Base-by-base conservation (phyloP, 2,797 vertebrate species). In the Macrochelys suwanniensis region DNA sequence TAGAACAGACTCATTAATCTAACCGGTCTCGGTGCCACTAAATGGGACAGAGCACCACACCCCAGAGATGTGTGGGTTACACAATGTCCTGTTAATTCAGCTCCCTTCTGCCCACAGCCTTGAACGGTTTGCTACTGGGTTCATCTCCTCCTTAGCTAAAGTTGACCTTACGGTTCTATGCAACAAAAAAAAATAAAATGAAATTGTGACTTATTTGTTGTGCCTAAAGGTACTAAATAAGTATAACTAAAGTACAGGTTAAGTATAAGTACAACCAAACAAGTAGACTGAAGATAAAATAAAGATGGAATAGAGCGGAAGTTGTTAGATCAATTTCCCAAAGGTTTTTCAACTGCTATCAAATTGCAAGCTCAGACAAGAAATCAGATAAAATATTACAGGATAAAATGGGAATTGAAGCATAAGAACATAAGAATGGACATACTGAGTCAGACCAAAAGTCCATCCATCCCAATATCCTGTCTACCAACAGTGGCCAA, bases 311-410 rank as follows among this genome's bases (percentile, higher is more conserved):
- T 85, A 84, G 23, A 91, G 4, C 77, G 94, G 54, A 86, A 90
- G 2, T 84, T 71, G 61, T 85, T 85, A 96, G 90, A 96, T 95
- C 89, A 84, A 92, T 91, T 47, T 96, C 88, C 96, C 93, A 87
- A 71, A 89, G 79, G 85, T 97, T 96, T 92, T 94, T 93, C 82
- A 95, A 53, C 31, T 89, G 15, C 47, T 96, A 92, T 96, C 93
- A 85, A 97, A 97, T 84, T 89, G 45, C 56, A 87, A 96, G 83
- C 96, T 97, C 90, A 95, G 95, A 97, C 87, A 95, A 95, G 17
- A 76, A 91, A 42, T 85, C 2, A 92, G 89, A 95, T 90, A 97
- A 96, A 95, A 91, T 95, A 93, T 91, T 94, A 76, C 50, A 85
- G 89, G 53, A 89, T 49, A 95, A 88, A 92, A 91, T 6, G 88